phyloP scores from a whole-genome alignment of 1,140 invertebrate genomes.

The Eriocheir sinensis region DNA sequence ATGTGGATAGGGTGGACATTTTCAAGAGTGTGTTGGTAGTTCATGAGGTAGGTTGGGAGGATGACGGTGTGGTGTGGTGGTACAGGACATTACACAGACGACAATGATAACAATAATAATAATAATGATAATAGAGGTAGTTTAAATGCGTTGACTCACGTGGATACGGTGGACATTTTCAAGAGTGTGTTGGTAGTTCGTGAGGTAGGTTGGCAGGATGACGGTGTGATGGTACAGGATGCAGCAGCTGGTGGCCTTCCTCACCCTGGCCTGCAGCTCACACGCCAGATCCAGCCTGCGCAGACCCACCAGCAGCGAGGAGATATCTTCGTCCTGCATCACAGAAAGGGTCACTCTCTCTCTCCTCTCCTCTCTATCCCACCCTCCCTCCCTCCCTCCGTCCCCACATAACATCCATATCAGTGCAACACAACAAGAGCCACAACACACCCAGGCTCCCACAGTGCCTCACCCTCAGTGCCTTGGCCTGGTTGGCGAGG shows the following conservation, averaged over 20 bases:
- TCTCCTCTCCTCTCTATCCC: background rate
- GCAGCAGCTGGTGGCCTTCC: conserved; percentile 87
- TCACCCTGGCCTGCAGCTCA: conserved; percentile 85
- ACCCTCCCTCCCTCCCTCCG: no score
- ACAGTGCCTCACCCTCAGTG: conserved; percentile 48
- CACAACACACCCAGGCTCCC: background rate
- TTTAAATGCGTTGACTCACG: conserved; percentile 47
- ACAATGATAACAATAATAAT: background rate
- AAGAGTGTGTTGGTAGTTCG: conserved; percentile 86
- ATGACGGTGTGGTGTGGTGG: conserved; percentile 88
- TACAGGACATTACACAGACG: conserved; percentile 88
- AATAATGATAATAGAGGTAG: background rate
- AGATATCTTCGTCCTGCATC: conserved; percentile 83
- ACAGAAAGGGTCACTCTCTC: background rate
- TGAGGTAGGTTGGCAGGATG: conserved; percentile 89
- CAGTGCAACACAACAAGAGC: background rate
- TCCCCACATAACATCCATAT: no score
- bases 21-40: conserved; percentile 86
- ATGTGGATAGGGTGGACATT: conserved; percentile 84
- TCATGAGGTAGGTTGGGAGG: conserved; percentile 89
- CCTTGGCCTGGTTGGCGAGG: conserved; percentile 67
- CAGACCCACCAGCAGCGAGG: conserved; percentile 83
- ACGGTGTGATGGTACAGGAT: conserved; percentile 93
- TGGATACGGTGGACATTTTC: conserved; percentile 84
- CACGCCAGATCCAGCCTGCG: conserved; percentile 86